phyloP scores from a whole-genome alignment of 1,140 invertebrate species.

The Papilio dardanus region DNA sequence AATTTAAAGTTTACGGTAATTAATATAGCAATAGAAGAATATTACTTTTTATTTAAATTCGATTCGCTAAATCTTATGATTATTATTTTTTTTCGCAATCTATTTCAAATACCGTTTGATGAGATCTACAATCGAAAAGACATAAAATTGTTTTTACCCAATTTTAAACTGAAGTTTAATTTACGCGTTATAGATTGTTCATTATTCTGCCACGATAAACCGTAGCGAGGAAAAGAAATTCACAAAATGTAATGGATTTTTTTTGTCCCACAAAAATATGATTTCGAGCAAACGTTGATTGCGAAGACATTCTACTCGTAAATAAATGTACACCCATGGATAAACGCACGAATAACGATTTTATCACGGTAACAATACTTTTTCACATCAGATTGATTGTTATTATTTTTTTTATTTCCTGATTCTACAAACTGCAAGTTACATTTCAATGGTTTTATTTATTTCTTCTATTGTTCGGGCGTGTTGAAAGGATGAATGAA shows the following conservation, averaged over 20 bases:
- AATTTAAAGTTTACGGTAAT: slow-evolving; percentile 33
- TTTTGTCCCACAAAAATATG: slow-evolving; percentile 32
- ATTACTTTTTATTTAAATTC: slow-evolving; percentile 10
- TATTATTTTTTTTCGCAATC: slow-evolving; percentile 49
- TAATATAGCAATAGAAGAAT: slow-evolving; percentile 11
- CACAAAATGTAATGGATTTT: slow-evolving; percentile 31
- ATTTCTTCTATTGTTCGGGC: neutral
- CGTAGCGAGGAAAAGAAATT: slow-evolving; percentile 8
- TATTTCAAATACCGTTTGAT: slow-evolving; percentile 49
- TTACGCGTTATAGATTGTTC: slow-evolving; percentile 29
- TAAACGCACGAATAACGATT: slow-evolving; percentile 54
- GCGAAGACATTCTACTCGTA: slow-evolving; percentile 40
- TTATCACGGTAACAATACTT: slow-evolving; percentile 47
- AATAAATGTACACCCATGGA: slow-evolving; percentile 38
- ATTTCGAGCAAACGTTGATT: slow-evolving; percentile 37
- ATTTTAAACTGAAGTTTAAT: slow-evolving; percentile 17
- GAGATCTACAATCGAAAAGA: slow-evolving; percentile 18
- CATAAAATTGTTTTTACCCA: slow-evolving; percentile 20
- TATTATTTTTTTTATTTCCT: slow-evolving; percentile 44
- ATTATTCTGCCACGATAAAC: slow-evolving; percentile 30
- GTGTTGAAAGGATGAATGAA: neutral
- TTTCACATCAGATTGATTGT: slow-evolving; percentile 42
- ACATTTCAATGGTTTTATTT: neutral
- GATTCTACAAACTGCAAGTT: slow-evolving; percentile 36
- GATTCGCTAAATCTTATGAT: slow-evolving; percentile 41